Base-by-base conservation (phyloP, 2,113 vertebrate species). In the Apteryx mantelli region DNA sequence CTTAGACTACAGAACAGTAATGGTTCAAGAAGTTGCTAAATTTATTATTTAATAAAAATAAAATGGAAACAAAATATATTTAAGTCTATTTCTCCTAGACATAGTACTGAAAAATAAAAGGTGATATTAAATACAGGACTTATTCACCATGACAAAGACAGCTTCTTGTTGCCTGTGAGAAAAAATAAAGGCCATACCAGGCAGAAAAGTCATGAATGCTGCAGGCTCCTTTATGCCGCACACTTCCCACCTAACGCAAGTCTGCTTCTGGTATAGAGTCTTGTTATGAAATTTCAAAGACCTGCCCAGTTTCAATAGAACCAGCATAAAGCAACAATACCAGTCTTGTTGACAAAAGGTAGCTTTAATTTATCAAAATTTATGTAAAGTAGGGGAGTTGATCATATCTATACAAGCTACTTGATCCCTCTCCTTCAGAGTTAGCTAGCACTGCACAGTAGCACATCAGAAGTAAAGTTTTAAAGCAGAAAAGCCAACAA, bases 231-330 rank as follows among this genome's bases (percentile, higher is more conserved):
- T 30, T 11, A 21, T 60, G 55, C 60, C 71, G 12, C 42, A 42
- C 0, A 0, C 28, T 82, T 75, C 56, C 34, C 36, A 48, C 36
- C 26, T 55, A 46, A 71, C 16, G 22, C 20, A 55, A 2, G 0
- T 34, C 46, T 68, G 50, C 40, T 56, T 82, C 65, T n/a, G 25
- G 7, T 16, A 48, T 8, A 58, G 0, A 17, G 52, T 14, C 80
- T 11, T 56, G 6, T n/a, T 58, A 38, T 0, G 0, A 93, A 13
- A 18, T n/a, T 78, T 52, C 48, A 69, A 53, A 93, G 77, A 13
- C 5, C 34, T 78, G 63, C 10, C 5, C 22, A 71, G 36, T 20
- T 96, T 91, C 69, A 50, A 80, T 4, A 91, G 53, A 24, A 86
- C 21, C 5, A 61, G 40, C 25, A 78, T 21, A 86, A 84, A 88